A percentile compares a stretch with the other conserved stretches of the same genome.
Evolutionary conservation across 2,888 invertebrate genomes (phyloP).

Genomic region (Mongoloraphidia duomilia): DNA sequence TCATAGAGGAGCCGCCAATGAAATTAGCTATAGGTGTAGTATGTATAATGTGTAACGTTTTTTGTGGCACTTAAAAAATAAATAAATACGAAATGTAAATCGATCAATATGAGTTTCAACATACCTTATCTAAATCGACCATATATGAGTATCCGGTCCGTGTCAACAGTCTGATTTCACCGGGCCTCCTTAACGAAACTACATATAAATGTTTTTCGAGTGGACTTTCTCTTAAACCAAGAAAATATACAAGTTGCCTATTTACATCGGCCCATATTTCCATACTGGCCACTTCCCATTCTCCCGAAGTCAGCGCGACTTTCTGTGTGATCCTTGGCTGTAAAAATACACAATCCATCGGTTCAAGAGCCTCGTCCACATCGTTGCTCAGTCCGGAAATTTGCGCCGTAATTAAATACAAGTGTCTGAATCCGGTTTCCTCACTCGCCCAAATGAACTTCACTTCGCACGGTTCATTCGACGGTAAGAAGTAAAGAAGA

Average conservation of each 20-base stretch:
- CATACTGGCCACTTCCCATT: constrained; percentile 84
- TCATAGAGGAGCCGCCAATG: too few relatives aligned
- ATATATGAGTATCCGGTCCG: constrained; percentile 73
- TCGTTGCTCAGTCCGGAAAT: constrained; percentile 38
- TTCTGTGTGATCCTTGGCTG: constrained; percentile 52
- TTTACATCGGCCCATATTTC: constrained; percentile 77
- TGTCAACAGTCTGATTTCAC: constrained; percentile 62
- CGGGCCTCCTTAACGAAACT: constrained; percentile 55
- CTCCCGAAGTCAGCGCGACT: constrained; percentile 68
- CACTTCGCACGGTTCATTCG: constrained; percentile 32
- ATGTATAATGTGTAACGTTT: too few relatives aligned
- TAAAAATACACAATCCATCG: constrained; percentile 34
- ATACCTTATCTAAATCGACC: constrained; percentile 63
- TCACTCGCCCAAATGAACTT: constrained; percentile 87
- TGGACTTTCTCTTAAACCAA: constrained; percentile 79
- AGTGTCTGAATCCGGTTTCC: constrained; percentile 76
- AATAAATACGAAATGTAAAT: constrained; percentile 8
- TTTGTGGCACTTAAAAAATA: too few relatives aligned
- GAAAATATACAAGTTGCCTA: constrained; percentile 74
- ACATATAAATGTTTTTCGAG: constrained; percentile 87
- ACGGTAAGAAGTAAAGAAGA: constrained; percentile 67
- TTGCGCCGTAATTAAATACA: constrained; percentile 63
- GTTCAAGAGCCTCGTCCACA: constrained; percentile 34
- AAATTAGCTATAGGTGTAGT: too few relatives aligned
- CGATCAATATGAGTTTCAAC: constrained; percentile 11